phyloP scores from a whole-genome alignment of 2,888 invertebrate species.

The Leistus spinibarbis region DNA sequence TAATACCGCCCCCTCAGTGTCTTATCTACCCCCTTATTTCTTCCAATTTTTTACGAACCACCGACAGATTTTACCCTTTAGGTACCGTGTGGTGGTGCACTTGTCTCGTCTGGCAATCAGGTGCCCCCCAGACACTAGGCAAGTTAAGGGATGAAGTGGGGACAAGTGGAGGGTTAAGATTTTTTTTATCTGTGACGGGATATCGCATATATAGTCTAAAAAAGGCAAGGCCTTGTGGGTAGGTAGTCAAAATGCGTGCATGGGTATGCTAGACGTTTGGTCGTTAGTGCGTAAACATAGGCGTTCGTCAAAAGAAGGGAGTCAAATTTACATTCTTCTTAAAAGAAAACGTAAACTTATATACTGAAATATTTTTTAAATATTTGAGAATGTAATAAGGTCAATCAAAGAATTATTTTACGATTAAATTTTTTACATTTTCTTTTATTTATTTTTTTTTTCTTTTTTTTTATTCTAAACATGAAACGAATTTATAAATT shows the following conservation, averaged over 20 bases:
- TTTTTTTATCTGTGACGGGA: background rate
- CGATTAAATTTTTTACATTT: too few species aligned
- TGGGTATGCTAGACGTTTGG: background rate
- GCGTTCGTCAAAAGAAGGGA: background rate
- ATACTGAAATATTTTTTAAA: too few species aligned
- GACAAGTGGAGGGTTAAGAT: background rate
- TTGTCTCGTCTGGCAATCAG: constrained; percentile 24
- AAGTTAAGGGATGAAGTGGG: background rate
- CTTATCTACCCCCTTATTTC: background rate
- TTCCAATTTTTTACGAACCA: constrained; percentile 5
- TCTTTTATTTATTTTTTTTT: too few species aligned
- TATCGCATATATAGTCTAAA: background rate
- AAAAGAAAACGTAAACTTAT: too few species aligned
- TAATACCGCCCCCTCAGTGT: constrained; percentile 1
- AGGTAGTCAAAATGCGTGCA: background rate
- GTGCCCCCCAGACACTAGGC: constrained; percentile 2
- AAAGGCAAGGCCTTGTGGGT: background rate
- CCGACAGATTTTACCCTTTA: constrained; percentile 15
- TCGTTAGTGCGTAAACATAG: background rate
- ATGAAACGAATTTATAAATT: too few species aligned
- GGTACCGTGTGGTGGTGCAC: background rate
- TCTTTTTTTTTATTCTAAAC: too few species aligned
- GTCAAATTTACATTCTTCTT: too few species aligned
- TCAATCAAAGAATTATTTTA: too few species aligned
- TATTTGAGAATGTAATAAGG: too few species aligned